Base-by-base conservation (phyloP, 2,797 vertebrate species). In the Aplochiton taeniatus region DNA sequence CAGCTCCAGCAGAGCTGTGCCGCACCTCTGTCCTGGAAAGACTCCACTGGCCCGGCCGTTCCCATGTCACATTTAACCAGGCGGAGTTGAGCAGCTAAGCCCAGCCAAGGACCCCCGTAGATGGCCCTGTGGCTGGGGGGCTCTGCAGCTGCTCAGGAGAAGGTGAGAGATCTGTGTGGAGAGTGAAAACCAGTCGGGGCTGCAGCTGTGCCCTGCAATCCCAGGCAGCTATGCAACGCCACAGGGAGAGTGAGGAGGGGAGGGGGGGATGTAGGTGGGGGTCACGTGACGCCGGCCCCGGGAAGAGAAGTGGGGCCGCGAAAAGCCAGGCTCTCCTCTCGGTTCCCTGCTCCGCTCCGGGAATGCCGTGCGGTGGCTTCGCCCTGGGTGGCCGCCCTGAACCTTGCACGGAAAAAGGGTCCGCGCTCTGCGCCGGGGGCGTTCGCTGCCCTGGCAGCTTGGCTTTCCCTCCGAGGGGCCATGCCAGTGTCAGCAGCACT, bases 141-240 rank as follows among this genome's bases (percentile, higher is more conserved):
- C 31, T 31, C 60, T 51, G n/a, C 20, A 43, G 48, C 48, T 44
- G 42, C 16, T 42, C 14, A 9, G 14, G 42, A 16, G 58, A 11
- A 68, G 65, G 59, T 48, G 48, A 4, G 0, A 11, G 54, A 19
- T 31, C 63, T 8, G 54, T 31, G 62, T 76, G 66, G 20, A 52
- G 51, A 47, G 45, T 75, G 81, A 84, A 77, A 82, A 71, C 75
- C 68, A 74, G 58, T 48, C 72, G 62, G 0, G 13, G 49, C 55
- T 61, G 76, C 83, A 84, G 80, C 83, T 86, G 81, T 66, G 77
- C 75, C 62, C 69, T 58, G 71, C 72, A 66, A 73, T 85, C 81
- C 76, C 75, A 63, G 63, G 73, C 50, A 46, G 58, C 72, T 66
- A 63, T 52, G 49, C 69, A 71, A 74, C 72, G 54, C 72, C 53